Percentiles rank a stretch among this genome's conserved stretches.
phyloP scores from a whole-genome alignment of 1,140 invertebrate genomes.

The Nomia melanderi region DNA sequence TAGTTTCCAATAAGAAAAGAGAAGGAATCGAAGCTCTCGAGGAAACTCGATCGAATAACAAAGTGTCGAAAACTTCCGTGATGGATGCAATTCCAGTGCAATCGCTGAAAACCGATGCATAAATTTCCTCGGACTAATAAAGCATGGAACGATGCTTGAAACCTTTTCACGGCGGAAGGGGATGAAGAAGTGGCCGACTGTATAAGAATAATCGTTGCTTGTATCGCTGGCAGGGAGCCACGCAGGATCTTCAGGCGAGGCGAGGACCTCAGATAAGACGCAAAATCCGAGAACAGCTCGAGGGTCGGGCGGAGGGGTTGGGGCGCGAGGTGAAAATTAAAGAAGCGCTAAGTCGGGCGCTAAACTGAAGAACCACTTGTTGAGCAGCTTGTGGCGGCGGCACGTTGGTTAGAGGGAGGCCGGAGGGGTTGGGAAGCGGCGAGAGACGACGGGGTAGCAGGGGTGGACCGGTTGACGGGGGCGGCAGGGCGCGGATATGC shows the following conservation, averaged over 20 bases:
- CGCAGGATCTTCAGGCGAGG: neutral
- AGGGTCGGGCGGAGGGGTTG: neutral
- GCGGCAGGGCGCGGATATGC: conserved; percentile 74
- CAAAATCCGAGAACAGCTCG: conserved; percentile 1
- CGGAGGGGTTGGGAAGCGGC: conserved; percentile 58
- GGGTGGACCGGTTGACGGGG: conserved; percentile 41
- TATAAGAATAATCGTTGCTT: neutral
- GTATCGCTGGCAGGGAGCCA: conserved; percentile 20
- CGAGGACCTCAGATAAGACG: conserved; percentile 26
- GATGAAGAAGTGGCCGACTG: neutral
- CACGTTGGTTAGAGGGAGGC: conserved; percentile 67
- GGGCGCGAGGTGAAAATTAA: conserved; percentile 74
- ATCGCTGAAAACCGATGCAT: too few species aligned
- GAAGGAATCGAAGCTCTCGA: too few species aligned
- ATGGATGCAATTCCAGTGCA: too few species aligned
- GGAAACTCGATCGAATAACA: too few species aligned
- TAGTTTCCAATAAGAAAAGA: too few species aligned
- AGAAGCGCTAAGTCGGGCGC: conserved; percentile 79
- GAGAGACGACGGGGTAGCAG: conserved; percentile 45
- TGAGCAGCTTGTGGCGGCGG: conserved; percentile 72
- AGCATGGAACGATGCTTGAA: too few species aligned
- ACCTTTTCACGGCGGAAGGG: too few species aligned
- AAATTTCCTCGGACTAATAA: too few species aligned
- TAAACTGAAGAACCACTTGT: conserved; percentile 81
- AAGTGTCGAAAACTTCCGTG: too few species aligned